Evolutionary conservation across 1,140 invertebrate species (phyloP).

Genomic region (Drosophila sechellia): DNA sequence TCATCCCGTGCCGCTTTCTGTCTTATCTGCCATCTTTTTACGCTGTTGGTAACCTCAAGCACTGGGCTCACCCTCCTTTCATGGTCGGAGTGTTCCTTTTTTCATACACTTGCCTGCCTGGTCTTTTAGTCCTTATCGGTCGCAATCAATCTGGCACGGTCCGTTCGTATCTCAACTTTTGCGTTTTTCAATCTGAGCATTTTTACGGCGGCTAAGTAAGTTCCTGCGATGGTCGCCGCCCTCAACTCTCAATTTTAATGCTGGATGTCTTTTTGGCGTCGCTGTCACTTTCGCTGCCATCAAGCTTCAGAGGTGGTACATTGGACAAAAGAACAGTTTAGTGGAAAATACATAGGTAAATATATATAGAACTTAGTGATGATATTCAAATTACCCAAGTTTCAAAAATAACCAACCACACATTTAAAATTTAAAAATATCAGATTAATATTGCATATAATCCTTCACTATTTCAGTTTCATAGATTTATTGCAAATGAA

Average conservation of each 20-base stretch:
- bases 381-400: no score
- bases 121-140: conserved; percentile 65
- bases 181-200: conserved; percentile 80
- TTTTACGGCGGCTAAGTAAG: conserved; percentile 77
- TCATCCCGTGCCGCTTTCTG: conserved; percentile 51
- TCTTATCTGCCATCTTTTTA: conserved; percentile 74
- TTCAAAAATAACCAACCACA: no score
- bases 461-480: no score
- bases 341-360: no score
- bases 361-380: no score
- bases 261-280: conserved; percentile 50
- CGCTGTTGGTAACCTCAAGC: conserved; percentile 68
- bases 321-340: not conserved
- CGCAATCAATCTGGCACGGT: conserved; percentile 76
- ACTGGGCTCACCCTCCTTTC: conserved; percentile 19
- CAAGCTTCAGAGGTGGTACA: conserved; percentile 45
- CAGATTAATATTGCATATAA: not conserved
- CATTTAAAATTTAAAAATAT: no score
- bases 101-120: conserved; percentile 68
- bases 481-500: no score
- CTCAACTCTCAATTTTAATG: conserved; percentile 18
- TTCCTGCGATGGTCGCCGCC: conserved; percentile 53
- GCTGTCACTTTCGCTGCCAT: conserved; percentile 70
- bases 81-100: conserved; percentile 29
- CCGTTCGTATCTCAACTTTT: conserved; percentile 80